These are phyloP conservation scores for Tokudaia muenninki DNA, from an alignment of 2,797 vertebrate genomes.

Conservation along the genomic window DNA sequence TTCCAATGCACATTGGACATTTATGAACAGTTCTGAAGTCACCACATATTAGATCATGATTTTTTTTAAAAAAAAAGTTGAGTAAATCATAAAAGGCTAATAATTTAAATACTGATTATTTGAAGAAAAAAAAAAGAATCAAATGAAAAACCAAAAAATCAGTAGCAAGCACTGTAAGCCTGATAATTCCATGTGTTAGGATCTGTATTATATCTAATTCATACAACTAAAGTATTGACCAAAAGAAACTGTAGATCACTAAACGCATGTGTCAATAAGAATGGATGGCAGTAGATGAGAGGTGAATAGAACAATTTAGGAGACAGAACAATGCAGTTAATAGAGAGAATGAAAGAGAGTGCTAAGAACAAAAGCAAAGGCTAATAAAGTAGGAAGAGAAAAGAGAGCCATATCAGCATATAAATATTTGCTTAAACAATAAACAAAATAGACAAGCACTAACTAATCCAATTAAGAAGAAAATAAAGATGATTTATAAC, in stretches of 20 bases:
- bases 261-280: background rate
- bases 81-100: background rate
- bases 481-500: background rate
- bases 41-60: background rate
- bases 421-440: background rate
- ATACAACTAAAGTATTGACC: background rate
- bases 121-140: background rate
- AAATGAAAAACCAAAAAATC: background rate
- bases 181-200: background rate
- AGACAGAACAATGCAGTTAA: background rate
- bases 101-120: background rate
- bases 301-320: background rate
- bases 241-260: background rate
- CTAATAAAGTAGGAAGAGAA: background rate
- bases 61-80: background rate
- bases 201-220: background rate
- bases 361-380: background rate
- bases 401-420: background rate
- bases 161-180: background rate
- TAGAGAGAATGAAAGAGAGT: background rate
- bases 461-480: background rate
- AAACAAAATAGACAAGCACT: background rate
- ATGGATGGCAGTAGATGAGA: background rate
- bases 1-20: background rate
- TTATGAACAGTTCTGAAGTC: conserved; percentile 33